phyloP scores from a whole-genome alignment of 2,113 vertebrate species.

The Numenius arquata region DNA sequence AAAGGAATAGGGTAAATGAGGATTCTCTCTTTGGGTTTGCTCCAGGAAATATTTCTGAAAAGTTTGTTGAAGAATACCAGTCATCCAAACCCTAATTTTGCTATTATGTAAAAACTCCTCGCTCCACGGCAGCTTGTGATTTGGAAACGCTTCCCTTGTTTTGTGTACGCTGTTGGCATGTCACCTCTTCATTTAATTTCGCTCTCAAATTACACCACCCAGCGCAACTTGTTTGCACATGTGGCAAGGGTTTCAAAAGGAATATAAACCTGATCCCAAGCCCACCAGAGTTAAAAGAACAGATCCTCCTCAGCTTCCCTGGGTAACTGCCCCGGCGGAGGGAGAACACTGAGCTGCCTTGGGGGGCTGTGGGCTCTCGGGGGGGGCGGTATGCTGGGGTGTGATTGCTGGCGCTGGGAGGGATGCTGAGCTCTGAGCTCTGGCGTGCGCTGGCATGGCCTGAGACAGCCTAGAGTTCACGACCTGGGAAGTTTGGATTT shows the following conservation, averaged over 20 bases:
- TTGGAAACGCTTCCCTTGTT: constrained; percentile 60
- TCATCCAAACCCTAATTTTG: constrained; percentile 70
- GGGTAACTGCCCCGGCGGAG: rapidly evolving
- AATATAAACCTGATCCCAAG: neutral
- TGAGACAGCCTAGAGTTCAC: neutral
- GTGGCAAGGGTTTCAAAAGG: constrained; percentile 7
- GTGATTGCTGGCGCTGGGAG: neutral
- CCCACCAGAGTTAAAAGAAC: neutral
- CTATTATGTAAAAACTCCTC: constrained; percentile 55
- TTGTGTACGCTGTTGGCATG: constrained; percentile 16
- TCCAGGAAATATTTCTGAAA: constrained; percentile 76
- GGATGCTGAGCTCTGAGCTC: neutral
- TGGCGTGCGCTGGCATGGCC: neutral
- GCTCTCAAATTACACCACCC: constrained; percentile 53
- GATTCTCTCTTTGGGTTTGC: constrained; percentile 56
- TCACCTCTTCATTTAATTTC: constrained; percentile 66
- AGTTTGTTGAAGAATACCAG: constrained; percentile 70
- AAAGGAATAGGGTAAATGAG: constrained; percentile 69
- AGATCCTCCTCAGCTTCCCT: neutral
- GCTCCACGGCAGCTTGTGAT: constrained; percentile 48
- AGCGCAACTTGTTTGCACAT: constrained; percentile 38
- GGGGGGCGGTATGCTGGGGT: rapidly evolving
- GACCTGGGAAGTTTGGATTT: neutral
- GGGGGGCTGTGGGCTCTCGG: rapidly evolving
- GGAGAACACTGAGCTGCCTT: neutral